A percentile compares a stretch with the other conserved stretches of the same genome.
phyloP scores from a whole-genome alignment of 2,888 invertebrate species.

The Punctoribates punctum region DNA sequence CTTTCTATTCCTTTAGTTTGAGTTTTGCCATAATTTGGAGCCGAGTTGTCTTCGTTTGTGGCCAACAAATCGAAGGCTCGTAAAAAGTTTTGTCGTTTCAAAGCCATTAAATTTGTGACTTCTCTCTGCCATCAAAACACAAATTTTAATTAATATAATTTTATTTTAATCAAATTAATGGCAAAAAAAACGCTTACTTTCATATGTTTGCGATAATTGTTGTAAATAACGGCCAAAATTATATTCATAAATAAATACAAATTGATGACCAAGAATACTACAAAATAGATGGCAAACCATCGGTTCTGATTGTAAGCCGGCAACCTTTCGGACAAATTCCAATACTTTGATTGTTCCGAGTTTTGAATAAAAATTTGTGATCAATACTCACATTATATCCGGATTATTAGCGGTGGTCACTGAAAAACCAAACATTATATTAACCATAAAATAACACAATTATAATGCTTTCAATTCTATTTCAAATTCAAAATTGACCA shows the following conservation, averaged over 20 bases:
- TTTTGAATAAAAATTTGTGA: not conserved
- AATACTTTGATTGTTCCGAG: not conserved
- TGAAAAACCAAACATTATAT: not conserved
- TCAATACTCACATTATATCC: conserved; percentile 55
- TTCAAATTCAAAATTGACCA: not conserved
- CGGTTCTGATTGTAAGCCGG: conserved; percentile 55
- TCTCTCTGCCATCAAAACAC: conserved; percentile 46
- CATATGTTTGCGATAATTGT: conserved; percentile 56
- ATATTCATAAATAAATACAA: conserved; percentile 58
- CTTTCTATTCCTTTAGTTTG: conserved; percentile 50
- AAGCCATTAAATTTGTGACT: conserved; percentile 50
- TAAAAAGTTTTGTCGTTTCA: conserved; percentile 53
- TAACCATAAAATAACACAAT: not conserved
- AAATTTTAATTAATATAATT: not conserved
- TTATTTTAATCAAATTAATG: not conserved
- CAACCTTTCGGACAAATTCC: conserved; percentile 53
- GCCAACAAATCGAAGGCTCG: conserved; percentile 54
- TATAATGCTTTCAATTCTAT: not conserved
- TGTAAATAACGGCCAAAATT: conserved; percentile 57
- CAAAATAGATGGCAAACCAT: conserved; percentile 56
- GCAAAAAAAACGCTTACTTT: conserved; percentile 51
- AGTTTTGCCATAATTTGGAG: not conserved
- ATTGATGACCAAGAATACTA: conserved; percentile 55
- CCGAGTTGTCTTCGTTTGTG: conserved; percentile 34
- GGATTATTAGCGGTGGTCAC: conserved; percentile 58